Conservation (phyloP, 2,797 vertebrate species). For the Sebastes jordani region DNA sequence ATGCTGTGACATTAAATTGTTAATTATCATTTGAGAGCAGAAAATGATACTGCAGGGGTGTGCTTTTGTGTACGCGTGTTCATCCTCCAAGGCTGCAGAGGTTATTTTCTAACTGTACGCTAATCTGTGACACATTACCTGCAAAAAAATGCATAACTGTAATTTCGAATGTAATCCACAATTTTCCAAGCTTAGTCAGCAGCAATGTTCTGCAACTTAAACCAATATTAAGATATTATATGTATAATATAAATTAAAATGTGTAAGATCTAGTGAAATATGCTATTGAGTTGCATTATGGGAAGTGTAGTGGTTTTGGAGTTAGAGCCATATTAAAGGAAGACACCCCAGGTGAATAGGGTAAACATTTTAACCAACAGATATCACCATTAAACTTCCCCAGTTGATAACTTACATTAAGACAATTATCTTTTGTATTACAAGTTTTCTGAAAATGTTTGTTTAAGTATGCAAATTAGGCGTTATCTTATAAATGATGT, state of each 20-base stretch:
- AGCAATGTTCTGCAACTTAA: not conserved
- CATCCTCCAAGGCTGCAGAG: slow-evolving; percentile 1
- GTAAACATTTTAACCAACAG: too few species aligned
- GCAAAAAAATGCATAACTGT: not conserved
- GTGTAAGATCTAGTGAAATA: not conserved
- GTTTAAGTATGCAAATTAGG: too few species aligned
- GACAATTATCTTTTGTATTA: too few species aligned
- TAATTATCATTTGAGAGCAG: slow-evolving; percentile 62
- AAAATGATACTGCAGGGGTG: slow-evolving; percentile 37
- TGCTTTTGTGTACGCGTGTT: slow-evolving; percentile 9
- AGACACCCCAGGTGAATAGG: too few species aligned
- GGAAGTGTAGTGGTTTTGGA: not conserved
- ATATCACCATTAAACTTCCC: too few species aligned
- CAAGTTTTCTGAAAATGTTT: too few species aligned
- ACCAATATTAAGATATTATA: not conserved
- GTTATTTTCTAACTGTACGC: slow-evolving; percentile 16
- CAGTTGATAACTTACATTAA: too few species aligned
- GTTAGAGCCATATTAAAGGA: not conserved
- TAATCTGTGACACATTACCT: slow-evolving; percentile 4
- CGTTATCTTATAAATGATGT: too few species aligned
- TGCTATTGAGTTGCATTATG: not conserved
- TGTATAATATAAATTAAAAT: not conserved
- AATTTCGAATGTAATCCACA: not conserved
- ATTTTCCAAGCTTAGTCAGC: not conserved
- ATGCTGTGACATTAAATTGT: slow-evolving; percentile 49